Evolutionary conservation across 2,888 invertebrate genomes (phyloP).

Genomic region (Invenusta paracnida): DNA sequence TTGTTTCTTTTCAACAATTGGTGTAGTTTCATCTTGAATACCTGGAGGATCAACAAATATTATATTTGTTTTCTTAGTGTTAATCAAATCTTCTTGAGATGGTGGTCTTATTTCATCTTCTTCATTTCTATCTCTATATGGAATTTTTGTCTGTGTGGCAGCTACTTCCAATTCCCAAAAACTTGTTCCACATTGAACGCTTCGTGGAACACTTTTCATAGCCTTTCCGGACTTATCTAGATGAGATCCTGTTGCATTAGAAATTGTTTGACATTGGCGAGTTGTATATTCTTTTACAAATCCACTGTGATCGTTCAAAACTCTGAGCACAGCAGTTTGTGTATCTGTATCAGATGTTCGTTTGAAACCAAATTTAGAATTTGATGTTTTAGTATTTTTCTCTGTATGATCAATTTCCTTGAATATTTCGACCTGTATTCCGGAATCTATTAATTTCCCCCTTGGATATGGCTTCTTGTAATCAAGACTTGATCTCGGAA

Average conservation of each 20-base stretch:
- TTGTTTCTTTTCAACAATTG: too few species aligned
- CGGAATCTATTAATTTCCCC: not conserved
- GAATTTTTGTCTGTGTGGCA: not conserved
- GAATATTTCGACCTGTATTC: not conserved
- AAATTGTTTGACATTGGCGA: too few species aligned
- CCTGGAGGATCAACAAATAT: not conserved
- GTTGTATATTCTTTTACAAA: too few species aligned
- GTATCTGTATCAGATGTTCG: not conserved
- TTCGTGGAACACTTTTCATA: not conserved
- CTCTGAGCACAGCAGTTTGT: too few species aligned
- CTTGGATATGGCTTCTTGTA: not conserved
- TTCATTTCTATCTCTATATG: not conserved
- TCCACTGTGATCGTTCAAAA: too few species aligned
- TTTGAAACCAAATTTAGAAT: not conserved
- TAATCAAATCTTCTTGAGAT: not conserved
- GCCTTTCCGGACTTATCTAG: too few species aligned
- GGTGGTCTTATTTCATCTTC: not conserved
- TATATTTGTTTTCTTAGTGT: not conserved
- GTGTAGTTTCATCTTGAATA: not conserved
- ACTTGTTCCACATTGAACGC: not conserved
- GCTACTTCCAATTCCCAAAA: not conserved
- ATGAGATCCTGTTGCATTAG: too few species aligned
- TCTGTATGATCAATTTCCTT: not conserved
- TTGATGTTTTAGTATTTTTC: not conserved
- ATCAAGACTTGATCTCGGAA: too few species aligned